Evolutionary conservation across 1,140 invertebrate species (phyloP).

Genomic region (Lepidurus arcticus): DNA sequence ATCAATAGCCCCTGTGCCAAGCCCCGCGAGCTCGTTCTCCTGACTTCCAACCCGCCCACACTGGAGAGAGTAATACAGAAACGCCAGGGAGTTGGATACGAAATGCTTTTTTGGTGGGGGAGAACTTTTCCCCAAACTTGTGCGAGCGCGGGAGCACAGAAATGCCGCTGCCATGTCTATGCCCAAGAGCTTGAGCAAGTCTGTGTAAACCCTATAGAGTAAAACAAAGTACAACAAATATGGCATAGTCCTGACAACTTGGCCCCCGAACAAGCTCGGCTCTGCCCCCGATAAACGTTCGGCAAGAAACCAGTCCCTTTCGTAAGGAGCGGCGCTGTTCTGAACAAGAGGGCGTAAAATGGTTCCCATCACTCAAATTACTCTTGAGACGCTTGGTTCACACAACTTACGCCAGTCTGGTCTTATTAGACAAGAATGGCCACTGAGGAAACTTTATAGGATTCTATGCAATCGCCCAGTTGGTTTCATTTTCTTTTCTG

Average conservation of each 20-base stretch:
- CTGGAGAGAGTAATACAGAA: neutral
- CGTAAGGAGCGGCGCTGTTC: neutral
- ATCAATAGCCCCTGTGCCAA: conserved; percentile 21
- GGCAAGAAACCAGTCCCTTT: neutral
- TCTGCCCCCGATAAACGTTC: too few species aligned
- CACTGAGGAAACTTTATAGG: neutral
- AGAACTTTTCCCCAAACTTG: too few species aligned
- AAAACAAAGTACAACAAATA: neutral
- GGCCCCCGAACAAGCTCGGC: neutral
- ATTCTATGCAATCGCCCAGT: neutral
- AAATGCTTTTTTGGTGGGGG: neutral
- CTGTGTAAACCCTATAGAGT: neutral
- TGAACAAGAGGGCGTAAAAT: neutral
- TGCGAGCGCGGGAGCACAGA: too few species aligned
- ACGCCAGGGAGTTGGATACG: neutral
- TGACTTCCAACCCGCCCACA: conserved; percentile 9
- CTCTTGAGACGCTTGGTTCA: neutral
- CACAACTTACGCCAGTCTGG: neutral
- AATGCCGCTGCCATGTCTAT: too few species aligned
- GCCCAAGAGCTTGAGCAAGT: too few species aligned
- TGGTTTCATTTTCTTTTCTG: neutral
- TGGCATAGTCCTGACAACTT: neutral
- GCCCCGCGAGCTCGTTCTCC: neutral
- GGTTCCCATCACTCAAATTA: conserved; percentile 8
- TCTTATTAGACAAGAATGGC: conserved; percentile 8